Percentiles rank a stretch among this genome's conserved stretches.
phyloP scores from a whole-genome alignment of 2,797 vertebrate genomes.

The Tympanoctomys barrerae region DNA sequence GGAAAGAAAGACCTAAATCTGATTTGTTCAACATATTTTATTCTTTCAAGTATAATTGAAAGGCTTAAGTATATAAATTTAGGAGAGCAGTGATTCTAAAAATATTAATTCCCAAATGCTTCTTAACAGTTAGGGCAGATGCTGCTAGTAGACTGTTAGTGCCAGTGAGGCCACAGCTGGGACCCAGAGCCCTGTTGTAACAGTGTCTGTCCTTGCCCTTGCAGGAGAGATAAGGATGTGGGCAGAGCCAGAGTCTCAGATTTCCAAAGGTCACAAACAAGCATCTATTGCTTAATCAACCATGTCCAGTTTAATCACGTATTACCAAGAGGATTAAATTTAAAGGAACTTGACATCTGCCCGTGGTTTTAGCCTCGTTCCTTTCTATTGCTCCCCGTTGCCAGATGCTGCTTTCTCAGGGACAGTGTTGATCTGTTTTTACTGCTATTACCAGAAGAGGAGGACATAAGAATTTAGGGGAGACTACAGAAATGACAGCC shows the following conservation, averaged over 20 bases:
- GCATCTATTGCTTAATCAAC: not conserved
- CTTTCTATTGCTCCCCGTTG: not conserved
- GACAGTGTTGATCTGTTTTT: not conserved
- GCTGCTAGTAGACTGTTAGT: not conserved
- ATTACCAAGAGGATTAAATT: not conserved
- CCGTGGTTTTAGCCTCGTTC: not conserved
- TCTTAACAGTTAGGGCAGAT: not conserved
- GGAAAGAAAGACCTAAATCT: conserved; percentile 31
- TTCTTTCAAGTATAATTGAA: not conserved
- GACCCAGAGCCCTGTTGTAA: not conserved
- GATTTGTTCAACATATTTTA: not conserved
- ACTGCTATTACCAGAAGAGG: not conserved
- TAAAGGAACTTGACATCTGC: conserved; percentile 33
- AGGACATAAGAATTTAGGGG: not conserved
- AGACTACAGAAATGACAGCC: not conserved
- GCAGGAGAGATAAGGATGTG: not conserved
- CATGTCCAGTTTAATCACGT: not conserved
- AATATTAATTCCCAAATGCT: not conserved
- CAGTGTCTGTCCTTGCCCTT: not conserved
- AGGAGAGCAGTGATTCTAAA: not conserved
- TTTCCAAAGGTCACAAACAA: conserved; percentile 20
- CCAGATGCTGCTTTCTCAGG: not conserved
- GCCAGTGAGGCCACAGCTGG: not conserved
- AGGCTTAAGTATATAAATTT: not conserved
- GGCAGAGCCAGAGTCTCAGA: not conserved